Base-by-base conservation (phyloP, 1,140 invertebrate species). In the Hylaeus volcanicus region DNA sequence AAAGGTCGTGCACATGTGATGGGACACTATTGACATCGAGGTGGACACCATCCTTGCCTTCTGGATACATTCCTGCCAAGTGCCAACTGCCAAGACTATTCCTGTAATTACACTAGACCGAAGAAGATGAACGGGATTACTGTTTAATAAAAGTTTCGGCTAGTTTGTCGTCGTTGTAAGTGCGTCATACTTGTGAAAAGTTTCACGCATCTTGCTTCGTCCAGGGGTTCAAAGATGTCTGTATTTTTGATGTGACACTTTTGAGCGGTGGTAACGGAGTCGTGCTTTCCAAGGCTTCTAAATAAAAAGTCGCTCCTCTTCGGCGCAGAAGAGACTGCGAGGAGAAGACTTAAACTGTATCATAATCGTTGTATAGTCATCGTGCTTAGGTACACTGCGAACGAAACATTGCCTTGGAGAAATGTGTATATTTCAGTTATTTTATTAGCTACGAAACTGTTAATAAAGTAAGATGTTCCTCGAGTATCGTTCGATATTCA, bases 1-100 rank as follows among this genome's bases (percentile, higher is more conserved):
- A 79, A 93, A 93, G 80, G 91, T 94, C 85, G 89, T 93, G 81
- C 92, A 94, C 87, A 93, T 94, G 91, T 94, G 92, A 93, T 93
- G 83, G 87, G 85, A 65, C 84, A 90, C 56, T 68, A 81, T 64
- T 69, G 83, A 87, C 74, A 71, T 43, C 81, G 72, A 87, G 85
- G 68, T 64, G 70, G 60, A 84, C 79, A 73, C 84, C 41, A 85
- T 80, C 71, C 83, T 88, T 83, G 85, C 82, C 87, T 89, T 89
- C 85, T 89, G 87, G 87, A 91, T 82, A 91, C 91, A 91, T 92
- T 92, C 91, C 90, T 90, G 89, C 89, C 84, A 88, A 88, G 88
- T 90, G 90, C 84, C 87, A 85, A 90, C 89, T 91, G 89, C 89
- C 89, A 90, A 88, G 79, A 90, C 76, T 79, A 83, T 83, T 74